Base-by-base conservation (phyloP, 2,797 vertebrate genomes). In the Delichon dasypus region DNA sequence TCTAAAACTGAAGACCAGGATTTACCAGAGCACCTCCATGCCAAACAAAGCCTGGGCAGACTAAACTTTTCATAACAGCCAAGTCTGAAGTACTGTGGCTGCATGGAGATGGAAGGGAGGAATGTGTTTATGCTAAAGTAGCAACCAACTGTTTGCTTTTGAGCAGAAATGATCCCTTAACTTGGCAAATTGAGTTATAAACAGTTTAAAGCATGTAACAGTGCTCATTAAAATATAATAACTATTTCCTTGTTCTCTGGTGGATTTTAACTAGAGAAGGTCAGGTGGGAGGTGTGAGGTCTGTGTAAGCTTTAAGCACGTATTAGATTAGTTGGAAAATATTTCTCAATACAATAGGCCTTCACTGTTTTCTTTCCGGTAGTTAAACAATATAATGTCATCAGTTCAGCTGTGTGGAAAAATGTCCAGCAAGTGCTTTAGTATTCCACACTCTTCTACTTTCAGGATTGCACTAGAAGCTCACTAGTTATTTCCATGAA, bases 291-390 rank as follows among this genome's bases (percentile, higher is more conserved):
- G 70, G 44, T 57, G 42, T 0, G 4, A 81, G 53, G 71, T 80
- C 72, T n/a, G 9, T 57, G 32, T 60, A 89, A 71, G 87, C 19
- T 89, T 88, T 72, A 64, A 76, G 60, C 3, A 1, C 0, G 0
- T 25, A 36, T 68, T 78, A 85, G 47, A 71, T 94, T n/a, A 78
- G 68, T 5, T 88, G 94, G 93, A 94, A 97, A 96, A 70, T 95
- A 94, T 92, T 95, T 92, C 73, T 88, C 26, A 55, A 4, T 80
- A 91, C 70, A 93, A 94, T 79, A 72, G 82, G 23, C 23, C 58
- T 86, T 71, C 0, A 0, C 47, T 88, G 48, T 53, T 94, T 89
- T 79, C 83, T 94, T 96, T 96, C 92, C 20, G 7, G 93, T 75
- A 68, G 82, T 96, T 94, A 86, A 95, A 92, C 75, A 80, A 62